Base-by-base conservation (phyloP, 2,888 invertebrate species). In the Tiphia femorata region DNA sequence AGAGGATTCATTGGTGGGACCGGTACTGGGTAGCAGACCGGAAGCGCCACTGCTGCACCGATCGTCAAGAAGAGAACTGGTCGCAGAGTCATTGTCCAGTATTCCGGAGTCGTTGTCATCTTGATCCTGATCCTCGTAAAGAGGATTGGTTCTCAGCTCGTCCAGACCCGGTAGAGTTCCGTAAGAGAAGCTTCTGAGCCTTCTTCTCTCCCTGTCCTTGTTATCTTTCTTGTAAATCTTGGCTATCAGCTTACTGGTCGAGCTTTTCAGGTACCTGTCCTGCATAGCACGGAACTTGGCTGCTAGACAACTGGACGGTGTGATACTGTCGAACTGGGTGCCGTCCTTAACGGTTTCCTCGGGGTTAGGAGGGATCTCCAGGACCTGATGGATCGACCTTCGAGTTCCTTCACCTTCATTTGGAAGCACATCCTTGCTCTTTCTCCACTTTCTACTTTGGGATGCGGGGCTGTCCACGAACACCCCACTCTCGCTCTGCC, bases 61-160 rank as follows among this genome's bases (percentile, higher is more conserved):
- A 52, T 82, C 82, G 48, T 83, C 82, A 60, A 90, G 86, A 59
- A 90, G 85, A 1, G 90, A 90, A 52, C 90, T 90, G 44, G 88
- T 89, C 6, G 90, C 89, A 1, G 91, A 91, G 77, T 91, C 91
- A 75, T 90, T 91, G 71, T 91, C 90, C 77, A 91, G 85, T 70
- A 92, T 92, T 30, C 92, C 92, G 21, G 91, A 91, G 80, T 92
- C 92, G 56, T 90, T 89, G 82, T 92, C 92, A 76, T 91, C 91
- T 67, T 87, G 87, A 70, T 88, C 89, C 71, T 88, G 87, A 35
- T 89, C 88, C 62, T 89, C 88, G 77, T 88, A 90, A 7, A 90
- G 84, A 1, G 90, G 88, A 76, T 87, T 87, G 60, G 87, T 86
- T 50, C 90, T 88, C 64, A 92, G 88, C 75, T 91, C 91, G 64